Evolutionary conservation across 2,113 vertebrate genomes (phyloP), one percentile per base, ranked within the genome.

Genomic region (Pagrus major): DNA sequence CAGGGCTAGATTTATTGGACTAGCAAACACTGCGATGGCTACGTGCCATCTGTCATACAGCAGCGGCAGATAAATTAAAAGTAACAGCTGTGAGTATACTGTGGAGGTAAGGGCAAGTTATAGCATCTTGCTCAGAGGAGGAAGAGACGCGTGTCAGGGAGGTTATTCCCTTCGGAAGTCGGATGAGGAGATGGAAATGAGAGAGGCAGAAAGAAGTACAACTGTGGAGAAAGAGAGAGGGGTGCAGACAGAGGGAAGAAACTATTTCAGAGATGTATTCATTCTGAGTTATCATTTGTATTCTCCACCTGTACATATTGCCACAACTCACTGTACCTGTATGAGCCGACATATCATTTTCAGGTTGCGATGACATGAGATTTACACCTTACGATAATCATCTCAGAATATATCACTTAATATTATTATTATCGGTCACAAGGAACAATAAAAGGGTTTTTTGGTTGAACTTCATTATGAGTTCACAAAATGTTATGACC

Each of bases 41-140:
- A 39, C 18, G 56, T 78, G 80, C 91, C 89, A 93, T 92, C 88
- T 91, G 91, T 86, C 83, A 77, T 21, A 69, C 54, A 66, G 70
- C 35, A 71, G 80, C 78, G 39, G 82, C 64, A 76, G 73, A 90
- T 86, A 86, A 77, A 92, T 93, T 77, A 61, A 86, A 85, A 83
- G 71, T 27, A 80, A 69, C 86, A 86, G 84, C 88, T 90, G 81
- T 56, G 77, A 83, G 76, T 66, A 47, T 56, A 35, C 65, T 23
- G 71, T 21, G 41, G 60, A 75, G 72, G 84, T 86, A 41, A 76
- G 85, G 82, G 72, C 86, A 55, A 80, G 84, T 85, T 83, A 69
- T 68, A 80, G 80, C 81, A 66, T 65, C 83, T 51, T 60, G 42
- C 63, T 65, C 59, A 14, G 54, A 16, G 25, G 64, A 67, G 76